These are phyloP conservation scores for Hipparchia sbordonii DNA, from an alignment of 2,888 invertebrate genomes.

Conservation along the genomic window DNA sequence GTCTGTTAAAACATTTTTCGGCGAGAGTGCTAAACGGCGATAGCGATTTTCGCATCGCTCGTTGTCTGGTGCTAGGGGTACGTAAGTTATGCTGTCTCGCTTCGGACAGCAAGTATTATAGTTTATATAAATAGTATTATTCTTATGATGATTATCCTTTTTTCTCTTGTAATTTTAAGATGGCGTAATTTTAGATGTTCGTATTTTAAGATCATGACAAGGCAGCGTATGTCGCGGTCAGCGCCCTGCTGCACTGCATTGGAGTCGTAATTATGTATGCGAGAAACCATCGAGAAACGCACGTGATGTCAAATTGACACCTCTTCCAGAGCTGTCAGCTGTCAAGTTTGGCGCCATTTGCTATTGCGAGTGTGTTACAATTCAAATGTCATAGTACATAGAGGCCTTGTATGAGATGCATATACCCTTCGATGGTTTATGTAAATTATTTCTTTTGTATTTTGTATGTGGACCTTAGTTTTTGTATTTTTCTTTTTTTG, in stretches of 20 bases:
- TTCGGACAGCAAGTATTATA: constrained; percentile 66
- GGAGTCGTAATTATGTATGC: neutral
- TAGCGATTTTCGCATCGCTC: neutral
- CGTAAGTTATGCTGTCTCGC: constrained; percentile 48
- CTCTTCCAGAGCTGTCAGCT: too few relatives aligned
- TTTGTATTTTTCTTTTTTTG: constrained; percentile 52
- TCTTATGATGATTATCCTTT: constrained; percentile 51
- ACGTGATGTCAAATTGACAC: too few relatives aligned
- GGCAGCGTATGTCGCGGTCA: constrained; percentile 64
- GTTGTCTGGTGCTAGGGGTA: neutral
- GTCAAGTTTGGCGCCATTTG: neutral
- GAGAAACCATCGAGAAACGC: neutral
- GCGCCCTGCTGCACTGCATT: neutral
- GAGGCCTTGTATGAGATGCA: constrained; percentile 55
- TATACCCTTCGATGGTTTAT: constrained; percentile 57
- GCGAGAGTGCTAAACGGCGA: neutral
- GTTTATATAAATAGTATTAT: constrained; percentile 68
- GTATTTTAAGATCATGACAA: constrained; percentile 76
- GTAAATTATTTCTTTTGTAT: constrained; percentile 60
- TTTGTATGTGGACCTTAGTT: constrained; percentile 66
- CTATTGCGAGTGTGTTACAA: neutral
- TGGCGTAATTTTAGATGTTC: constrained; percentile 80
- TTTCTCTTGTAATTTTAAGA: constrained; percentile 70
- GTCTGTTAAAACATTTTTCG: neutral
- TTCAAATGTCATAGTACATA: neutral